Base-by-base conservation (phyloP, 2,113 vertebrate species). In the Formicarius rufipectus region DNA sequence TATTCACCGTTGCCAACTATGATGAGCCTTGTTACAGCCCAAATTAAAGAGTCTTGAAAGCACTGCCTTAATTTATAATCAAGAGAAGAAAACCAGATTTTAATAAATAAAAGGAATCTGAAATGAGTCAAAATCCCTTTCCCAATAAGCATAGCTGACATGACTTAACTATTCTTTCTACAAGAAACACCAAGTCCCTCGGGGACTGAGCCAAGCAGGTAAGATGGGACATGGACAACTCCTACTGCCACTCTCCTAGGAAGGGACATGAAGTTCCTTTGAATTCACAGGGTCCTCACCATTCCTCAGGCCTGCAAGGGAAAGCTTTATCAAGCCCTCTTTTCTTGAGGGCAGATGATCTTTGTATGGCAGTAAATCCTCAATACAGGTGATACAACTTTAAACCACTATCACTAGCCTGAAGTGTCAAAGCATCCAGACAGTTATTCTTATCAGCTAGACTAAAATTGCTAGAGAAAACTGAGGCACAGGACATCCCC, bases 21-120 rank as follows among this genome's bases (percentile, higher is more conserved):
- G 59, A 96, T 58, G 50, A 88, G 58, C 78, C 84, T 93, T 79
- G 49, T 89, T 75, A 75, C 37, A 73, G 69, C 47, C 84, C 62
- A 68, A 93, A 95, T 95, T 86, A 94, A 73, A 66, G 24, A 76
- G 40, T 59, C 72, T 64, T 79, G 66, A 88, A 94, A 90, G 85
- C 67, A 55, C 28, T 89, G 58, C 55, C 47, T 49, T 74, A 63
- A 83, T 84, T 91, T 89, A 95, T 68, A 93, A 80, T 24, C 35
- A 50, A 6, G 20, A 63, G 49, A 85, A 89, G 35, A 35, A 82
- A 73, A 78, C 37, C 8, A 52, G 18, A 22, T 78, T 74, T 58
- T 47, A 80, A 69, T 69, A 66, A 58, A 75, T 64, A n/a, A 42
- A 67, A 87, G 30, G 31, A 56, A 53, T 13, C 47, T 79, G 24